A percentile compares a stretch with the other conserved stretches of the same genome.
These are phyloP conservation scores for Dioctria rufipes DNA, from an alignment of 2,888 invertebrate species.

Conservation along the genomic window DNA sequence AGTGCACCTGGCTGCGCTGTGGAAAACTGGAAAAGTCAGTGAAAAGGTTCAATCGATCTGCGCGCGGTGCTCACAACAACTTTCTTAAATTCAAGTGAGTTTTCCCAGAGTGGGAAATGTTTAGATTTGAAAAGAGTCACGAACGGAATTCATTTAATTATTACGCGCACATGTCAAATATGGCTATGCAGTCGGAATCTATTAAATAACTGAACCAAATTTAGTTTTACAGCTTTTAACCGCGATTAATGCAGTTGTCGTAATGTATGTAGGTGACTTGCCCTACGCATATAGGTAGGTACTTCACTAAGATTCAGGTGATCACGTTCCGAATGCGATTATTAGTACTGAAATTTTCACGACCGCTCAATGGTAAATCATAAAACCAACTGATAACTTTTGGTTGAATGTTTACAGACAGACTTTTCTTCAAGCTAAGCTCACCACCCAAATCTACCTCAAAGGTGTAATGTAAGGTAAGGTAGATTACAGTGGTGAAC, in stretches of 20 bases:
- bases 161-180: constrained; percentile 25
- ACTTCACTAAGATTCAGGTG: not conserved
- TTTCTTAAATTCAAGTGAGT: constrained; percentile 20
- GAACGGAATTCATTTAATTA: constrained; percentile 15
- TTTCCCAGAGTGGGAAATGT: constrained; percentile 35
- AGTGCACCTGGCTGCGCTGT: not conserved
- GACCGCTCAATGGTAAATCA: constrained; percentile 14
- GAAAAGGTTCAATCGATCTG: constrained; percentile 14
- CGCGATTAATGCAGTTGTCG: no score
- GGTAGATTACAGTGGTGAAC: constrained; percentile 25
- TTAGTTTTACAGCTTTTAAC: not conserved
- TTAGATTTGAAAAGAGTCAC: constrained; percentile 22
- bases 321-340: not conserved
- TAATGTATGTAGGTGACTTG: no score
- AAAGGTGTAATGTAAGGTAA: constrained; percentile 1
- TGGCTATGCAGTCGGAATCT: constrained; percentile 3
- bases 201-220: not conserved
- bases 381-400: constrained; percentile 45
- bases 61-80: not conserved
- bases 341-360: not conserved
- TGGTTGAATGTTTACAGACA: constrained; percentile 1
- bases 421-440: constrained; percentile 23
- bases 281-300: not conserved
- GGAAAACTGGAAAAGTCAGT: constrained; percentile 40
- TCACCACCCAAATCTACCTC: constrained; percentile 17